Percentiles rank a stretch among this genome's conserved stretches.
Evolutionary conservation across 2,888 invertebrate species (phyloP).

Genomic region (Muschampia plurimacula): DNA sequence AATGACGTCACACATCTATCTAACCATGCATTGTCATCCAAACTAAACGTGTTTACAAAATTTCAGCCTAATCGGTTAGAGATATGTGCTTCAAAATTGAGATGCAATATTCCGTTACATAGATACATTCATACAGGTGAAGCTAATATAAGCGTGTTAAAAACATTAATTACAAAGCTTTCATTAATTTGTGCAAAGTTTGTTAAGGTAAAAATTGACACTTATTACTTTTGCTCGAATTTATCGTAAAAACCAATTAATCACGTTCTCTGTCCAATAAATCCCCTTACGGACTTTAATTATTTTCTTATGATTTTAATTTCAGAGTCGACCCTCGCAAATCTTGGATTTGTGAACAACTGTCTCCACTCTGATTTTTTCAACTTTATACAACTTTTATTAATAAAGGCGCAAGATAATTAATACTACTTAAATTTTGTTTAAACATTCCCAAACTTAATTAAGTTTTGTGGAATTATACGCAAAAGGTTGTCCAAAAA

Average conservation of each 20-base stretch:
- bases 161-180: conserved; percentile 66
- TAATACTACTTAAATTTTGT: conserved; percentile 86
- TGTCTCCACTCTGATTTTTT: conserved; percentile 68
- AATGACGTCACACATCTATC: too few relatives aligned
- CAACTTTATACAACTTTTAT: conserved; percentile 72
- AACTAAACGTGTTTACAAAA: too few relatives aligned
- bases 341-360: conserved; percentile 60
- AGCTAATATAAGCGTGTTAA: too few relatives aligned
- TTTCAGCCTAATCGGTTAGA: too few relatives aligned
- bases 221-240: conserved; percentile 78
- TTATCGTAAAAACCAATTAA: conserved; percentile 81
- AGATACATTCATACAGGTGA: too few relatives aligned
- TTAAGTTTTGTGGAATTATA: conserved; percentile 59
- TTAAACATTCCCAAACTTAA: conserved; percentile 77
- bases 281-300: conserved; percentile 84
- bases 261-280: conserved; percentile 84
- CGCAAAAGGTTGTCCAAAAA: background rate
- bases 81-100: too few relatives aligned
- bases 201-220: conserved; percentile 79
- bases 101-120: too few relatives aligned
- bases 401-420: conserved; percentile 83
- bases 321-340: conserved; percentile 59
- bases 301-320: conserved; percentile 87
- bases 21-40: too few relatives aligned
- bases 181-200: conserved; percentile 73